Conservation (phyloP, 1,140 invertebrate genomes). For the Cyrtorhinus lividipennis region DNA sequence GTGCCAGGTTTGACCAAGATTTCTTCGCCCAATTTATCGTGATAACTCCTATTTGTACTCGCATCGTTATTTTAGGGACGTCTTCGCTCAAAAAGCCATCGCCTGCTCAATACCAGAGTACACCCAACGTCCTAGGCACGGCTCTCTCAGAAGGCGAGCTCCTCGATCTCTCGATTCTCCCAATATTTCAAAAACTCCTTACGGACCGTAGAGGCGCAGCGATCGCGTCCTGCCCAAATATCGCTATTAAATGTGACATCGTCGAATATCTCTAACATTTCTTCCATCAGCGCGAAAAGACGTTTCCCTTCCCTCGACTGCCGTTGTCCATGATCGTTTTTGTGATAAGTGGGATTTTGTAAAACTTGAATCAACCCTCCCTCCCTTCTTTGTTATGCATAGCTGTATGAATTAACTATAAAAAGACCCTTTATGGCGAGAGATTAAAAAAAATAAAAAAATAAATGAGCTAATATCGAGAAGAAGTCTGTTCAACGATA, state of each 20-base stretch:
- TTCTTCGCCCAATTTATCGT: too few species aligned
- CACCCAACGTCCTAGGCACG: conserved; percentile 33
- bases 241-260: conserved; percentile 90
- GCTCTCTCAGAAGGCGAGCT: conserved; percentile 71
- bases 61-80: background rate
- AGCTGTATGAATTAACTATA: too few species aligned
- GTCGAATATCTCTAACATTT: conserved; percentile 65
- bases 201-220: conserved; percentile 65
- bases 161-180: conserved; percentile 64
- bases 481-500: too few species aligned
- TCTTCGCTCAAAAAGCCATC: conserved; percentile 23
- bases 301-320: background rate
- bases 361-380: too few species aligned
- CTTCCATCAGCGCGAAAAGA: background rate
- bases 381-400: too few species aligned
- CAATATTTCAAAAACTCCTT: conserved; percentile 78
- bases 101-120: conserved; percentile 40
- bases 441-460: too few species aligned
- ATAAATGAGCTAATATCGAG: too few species aligned
- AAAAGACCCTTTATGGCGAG: too few species aligned
- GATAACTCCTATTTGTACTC: too few species aligned
- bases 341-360: background rate
- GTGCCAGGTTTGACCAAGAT: too few species aligned
- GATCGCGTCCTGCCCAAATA: conserved; percentile 80
- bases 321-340: background rate